These are phyloP conservation scores for Meghimatium bilineatum DNA, from an alignment of 2,888 invertebrate genomes.

Conservation along the genomic window DNA sequence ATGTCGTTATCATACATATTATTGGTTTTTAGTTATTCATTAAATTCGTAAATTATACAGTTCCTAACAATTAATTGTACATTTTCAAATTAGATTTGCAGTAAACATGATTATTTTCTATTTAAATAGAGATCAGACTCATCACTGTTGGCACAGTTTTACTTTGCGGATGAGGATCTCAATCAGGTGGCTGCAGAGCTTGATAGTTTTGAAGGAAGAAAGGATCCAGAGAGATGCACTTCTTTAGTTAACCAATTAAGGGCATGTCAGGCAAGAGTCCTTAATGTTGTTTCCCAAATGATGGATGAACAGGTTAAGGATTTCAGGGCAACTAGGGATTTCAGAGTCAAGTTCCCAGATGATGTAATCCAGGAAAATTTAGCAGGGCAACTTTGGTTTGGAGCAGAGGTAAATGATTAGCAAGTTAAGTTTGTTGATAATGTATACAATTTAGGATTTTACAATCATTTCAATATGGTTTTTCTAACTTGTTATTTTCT, in stretches of 20 bases:
- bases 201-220: constrained; percentile 99
- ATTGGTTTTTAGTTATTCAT: too few relatives aligned
- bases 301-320: constrained; percentile 93
- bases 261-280: constrained; percentile 85
- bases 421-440: too few relatives aligned
- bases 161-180: constrained; percentile 97
- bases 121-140: constrained; percentile 82
- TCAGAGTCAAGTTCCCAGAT: constrained; percentile 98
- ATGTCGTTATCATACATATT: too few relatives aligned
- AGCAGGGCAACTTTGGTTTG: constrained; percentile 99
- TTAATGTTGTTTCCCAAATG: constrained; percentile 94
- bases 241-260: constrained; percentile 95
- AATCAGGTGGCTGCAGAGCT: constrained; percentile 96
- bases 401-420: constrained; percentile 88
- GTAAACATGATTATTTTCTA: background rate
- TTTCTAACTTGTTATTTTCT: too few relatives aligned
- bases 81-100: background rate
- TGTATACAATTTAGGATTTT: too few relatives aligned
- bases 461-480: too few relatives aligned
- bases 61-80: too few relatives aligned
- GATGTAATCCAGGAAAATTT: constrained; percentile 98
- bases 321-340: constrained; percentile 93
- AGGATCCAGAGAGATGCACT: constrained; percentile 97
- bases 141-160: constrained; percentile 95
- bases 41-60: too few relatives aligned